A percentile compares a stretch with the other conserved stretches of the same genome.
These are phyloP conservation scores for Agrenia bidenticulata DNA, from an alignment of 2,888 invertebrate genomes.

Conservation along the genomic window DNA sequence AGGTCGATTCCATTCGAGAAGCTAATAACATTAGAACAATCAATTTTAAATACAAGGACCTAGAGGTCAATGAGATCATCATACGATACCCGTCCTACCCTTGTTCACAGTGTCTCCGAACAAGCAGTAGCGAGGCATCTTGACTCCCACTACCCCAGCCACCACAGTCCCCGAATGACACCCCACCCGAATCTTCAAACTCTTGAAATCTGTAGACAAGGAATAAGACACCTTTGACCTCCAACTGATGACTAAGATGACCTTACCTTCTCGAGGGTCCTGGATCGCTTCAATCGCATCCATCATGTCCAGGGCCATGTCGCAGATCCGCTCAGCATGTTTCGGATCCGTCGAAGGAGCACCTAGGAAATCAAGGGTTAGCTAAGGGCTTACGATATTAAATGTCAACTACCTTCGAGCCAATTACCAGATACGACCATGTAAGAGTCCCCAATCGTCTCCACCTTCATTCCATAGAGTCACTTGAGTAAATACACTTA, in stretches of 20 bases:
- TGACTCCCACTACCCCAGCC: slow-evolving; percentile 66
- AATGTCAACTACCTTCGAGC: no score
- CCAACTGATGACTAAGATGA: neutral
- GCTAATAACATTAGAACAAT: slow-evolving; percentile 59
- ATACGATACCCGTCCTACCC: slow-evolving; percentile 26
- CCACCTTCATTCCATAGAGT: slow-evolving; percentile 66
- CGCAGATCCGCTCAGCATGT: slow-evolving; percentile 88
- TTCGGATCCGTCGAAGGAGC: slow-evolving; percentile 85
- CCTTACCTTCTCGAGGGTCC: slow-evolving; percentile 37
- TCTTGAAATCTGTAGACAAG: neutral
- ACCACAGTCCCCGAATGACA: slow-evolving; percentile 90
- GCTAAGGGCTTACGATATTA: no score
- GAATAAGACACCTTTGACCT: neutral
- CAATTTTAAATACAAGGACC: no score
- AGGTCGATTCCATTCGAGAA: slow-evolving; percentile 88
- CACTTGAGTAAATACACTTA: no score
- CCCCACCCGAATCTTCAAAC: slow-evolving; percentile 76
- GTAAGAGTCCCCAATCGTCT: slow-evolving; percentile 97
- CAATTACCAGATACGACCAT: slow-evolving; percentile 86
- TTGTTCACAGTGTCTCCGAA: slow-evolving; percentile 91
- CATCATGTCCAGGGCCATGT: slow-evolving; percentile 96
- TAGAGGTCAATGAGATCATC: neutral
- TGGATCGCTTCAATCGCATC: slow-evolving; percentile 68
- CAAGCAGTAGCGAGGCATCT: slow-evolving; percentile 83
- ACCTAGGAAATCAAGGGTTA: no score